Evolutionary conservation across 2,888 invertebrate species (phyloP).

Genomic region (Rhagonycha lutea): DNA sequence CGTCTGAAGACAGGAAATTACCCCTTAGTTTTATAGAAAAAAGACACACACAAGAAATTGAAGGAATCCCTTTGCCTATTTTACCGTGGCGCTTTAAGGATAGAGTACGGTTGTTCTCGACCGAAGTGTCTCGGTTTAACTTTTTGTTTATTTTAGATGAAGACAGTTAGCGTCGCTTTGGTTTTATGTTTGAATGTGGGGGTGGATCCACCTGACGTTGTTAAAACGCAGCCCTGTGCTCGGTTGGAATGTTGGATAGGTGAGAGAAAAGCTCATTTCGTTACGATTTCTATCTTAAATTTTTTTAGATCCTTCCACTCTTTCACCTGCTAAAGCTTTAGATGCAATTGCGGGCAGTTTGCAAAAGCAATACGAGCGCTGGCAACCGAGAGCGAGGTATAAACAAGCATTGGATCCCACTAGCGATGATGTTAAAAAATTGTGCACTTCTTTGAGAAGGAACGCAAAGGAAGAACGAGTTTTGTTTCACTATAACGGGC

Average conservation of each 20-base stretch:
- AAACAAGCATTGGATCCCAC: conserved; percentile 97
- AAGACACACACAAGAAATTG: conserved; percentile 74
- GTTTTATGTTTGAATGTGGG: conserved; percentile 98
- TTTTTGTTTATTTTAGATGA: conserved; percentile 70
- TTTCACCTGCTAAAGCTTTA: conserved; percentile 89
- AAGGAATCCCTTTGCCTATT: conserved; percentile 66
- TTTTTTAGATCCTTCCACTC: conserved; percentile 78
- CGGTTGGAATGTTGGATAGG: conserved; percentile 97
- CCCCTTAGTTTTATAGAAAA: conserved; percentile 75
- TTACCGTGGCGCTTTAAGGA: conserved; percentile 94
- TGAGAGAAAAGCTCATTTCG: conserved; percentile 52
- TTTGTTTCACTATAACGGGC: conserved; percentile 98
- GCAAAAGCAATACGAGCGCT: conserved; percentile 96
- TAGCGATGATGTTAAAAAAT: conserved; percentile 95
- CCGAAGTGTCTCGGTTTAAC: conserved; percentile 6
- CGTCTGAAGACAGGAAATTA: conserved; percentile 58
- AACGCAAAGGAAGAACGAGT: conserved; percentile 99
- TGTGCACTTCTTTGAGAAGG: conserved; percentile 90
- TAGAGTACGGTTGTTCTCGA: conserved; percentile 63
- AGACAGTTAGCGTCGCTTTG: conserved; percentile 97
- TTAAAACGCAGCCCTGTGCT: conserved; percentile 96
- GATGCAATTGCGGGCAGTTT: conserved; percentile 89
- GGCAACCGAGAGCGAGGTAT: conserved; percentile 98
- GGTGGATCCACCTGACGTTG: conserved; percentile 98
- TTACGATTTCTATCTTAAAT: not conserved